These are phyloP conservation scores for Drosophila ironensis DNA, from an alignment of 1,140 invertebrate species.

Conservation along the genomic window DNA sequence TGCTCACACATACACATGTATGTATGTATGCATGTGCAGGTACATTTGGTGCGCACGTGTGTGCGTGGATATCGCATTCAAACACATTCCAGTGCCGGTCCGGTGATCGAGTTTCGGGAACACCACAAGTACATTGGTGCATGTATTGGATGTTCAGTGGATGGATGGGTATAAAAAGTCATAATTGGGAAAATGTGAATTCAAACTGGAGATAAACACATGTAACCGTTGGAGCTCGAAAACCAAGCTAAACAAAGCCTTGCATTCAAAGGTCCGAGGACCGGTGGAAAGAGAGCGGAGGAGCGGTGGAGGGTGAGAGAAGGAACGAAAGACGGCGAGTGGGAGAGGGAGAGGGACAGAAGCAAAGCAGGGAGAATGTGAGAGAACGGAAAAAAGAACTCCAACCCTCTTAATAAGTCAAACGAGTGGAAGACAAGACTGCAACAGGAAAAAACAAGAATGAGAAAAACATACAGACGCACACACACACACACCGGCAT, in stretches of 20 bases:
- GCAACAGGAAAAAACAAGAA: slow-evolving; percentile 59
- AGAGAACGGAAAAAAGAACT: slow-evolving; percentile 63
- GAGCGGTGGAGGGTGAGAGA: background rate
- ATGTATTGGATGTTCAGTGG: slow-evolving; percentile 1
- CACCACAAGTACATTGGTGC: background rate
- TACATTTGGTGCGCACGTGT: slow-evolving; percentile 1
- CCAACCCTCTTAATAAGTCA: slow-evolving; percentile 74
- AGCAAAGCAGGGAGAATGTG: slow-evolving; percentile 47
- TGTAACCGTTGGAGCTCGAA: slow-evolving; percentile 67
- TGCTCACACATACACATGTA: background rate
- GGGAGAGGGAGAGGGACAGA: too few relatives aligned
- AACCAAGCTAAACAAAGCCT: slow-evolving; percentile 70
- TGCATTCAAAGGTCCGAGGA: slow-evolving; percentile 60
- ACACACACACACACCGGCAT: slow-evolving; percentile 13
- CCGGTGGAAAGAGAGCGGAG: slow-evolving; percentile 17
- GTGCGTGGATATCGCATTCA: background rate
- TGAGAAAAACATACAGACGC: slow-evolving; percentile 41
- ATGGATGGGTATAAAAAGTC: slow-evolving; percentile 5
- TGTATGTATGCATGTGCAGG: slow-evolving; percentile 5
- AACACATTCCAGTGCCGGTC: slow-evolving; percentile 6
- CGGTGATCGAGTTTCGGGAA: slow-evolving; percentile 18
- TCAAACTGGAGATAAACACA: slow-evolving; percentile 67
- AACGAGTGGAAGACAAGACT: slow-evolving; percentile 68
- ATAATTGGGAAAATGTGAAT: slow-evolving; percentile 67
- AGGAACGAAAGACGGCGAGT: slow-evolving; percentile 27